phyloP scores from a whole-genome alignment of 1,140 invertebrate genomes.

The Bombus picipes region DNA sequence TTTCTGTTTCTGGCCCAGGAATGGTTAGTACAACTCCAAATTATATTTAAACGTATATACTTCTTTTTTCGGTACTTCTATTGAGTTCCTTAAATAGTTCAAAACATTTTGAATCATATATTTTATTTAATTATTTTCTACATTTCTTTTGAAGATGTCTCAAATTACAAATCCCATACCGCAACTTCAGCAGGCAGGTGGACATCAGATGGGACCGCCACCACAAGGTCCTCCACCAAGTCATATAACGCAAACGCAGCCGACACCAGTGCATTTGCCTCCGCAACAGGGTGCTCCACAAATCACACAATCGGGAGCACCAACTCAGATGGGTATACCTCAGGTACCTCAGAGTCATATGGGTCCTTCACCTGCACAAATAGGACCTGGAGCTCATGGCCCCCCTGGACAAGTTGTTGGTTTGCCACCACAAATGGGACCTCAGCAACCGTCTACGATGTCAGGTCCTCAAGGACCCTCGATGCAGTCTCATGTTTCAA shows the following conservation, averaged over 20 bases:
- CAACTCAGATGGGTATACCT: constrained; percentile 60
- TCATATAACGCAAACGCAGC: constrained; percentile 56
- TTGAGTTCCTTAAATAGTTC: not conserved
- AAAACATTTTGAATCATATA: not conserved
- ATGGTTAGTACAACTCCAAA: constrained; percentile 67
- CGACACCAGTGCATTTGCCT: constrained; percentile 56
- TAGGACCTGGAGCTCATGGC: constrained; percentile 40
- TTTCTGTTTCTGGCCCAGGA: constrained; percentile 74
- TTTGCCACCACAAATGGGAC: constrained; percentile 57
- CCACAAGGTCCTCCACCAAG: constrained; percentile 55
- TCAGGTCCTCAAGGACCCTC: constrained; percentile 54
- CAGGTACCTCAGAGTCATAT: constrained; percentile 50
- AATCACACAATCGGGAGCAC: constrained; percentile 50
- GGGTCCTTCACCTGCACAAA: constrained; percentile 43
- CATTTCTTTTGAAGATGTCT: constrained; percentile 54
- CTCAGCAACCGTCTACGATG: constrained; percentile 51
- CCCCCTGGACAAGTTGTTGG: constrained; percentile 49
- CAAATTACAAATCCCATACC: constrained; percentile 66
- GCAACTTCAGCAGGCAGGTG: constrained; percentile 63
- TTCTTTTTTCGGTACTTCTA: not conserved
- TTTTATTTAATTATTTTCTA: constrained; percentile 9
- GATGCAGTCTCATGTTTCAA: constrained; percentile 52
- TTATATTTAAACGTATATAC: not conserved
- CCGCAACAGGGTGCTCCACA: constrained; percentile 48
- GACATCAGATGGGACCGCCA: constrained; percentile 63